These are phyloP conservation scores for Drosophila bocki DNA, from an alignment of 1,140 invertebrate genomes.

Conservation along the genomic window DNA sequence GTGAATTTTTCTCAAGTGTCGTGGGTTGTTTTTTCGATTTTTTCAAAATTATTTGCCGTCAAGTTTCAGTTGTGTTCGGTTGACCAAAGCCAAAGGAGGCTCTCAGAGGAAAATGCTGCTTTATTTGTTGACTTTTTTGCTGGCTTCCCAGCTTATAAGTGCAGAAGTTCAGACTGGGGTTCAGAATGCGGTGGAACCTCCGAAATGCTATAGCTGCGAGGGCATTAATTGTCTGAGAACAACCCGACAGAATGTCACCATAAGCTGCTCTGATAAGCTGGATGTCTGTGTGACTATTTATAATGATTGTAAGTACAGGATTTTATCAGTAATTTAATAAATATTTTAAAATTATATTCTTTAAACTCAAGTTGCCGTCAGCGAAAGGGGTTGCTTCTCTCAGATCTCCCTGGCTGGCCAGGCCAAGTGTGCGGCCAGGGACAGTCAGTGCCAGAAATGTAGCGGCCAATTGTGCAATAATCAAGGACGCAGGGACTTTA, in stretches of 20 bases:
- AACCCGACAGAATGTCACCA: conserved; percentile 47
- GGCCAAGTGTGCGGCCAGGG: conserved; percentile 41
- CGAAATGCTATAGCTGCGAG: conserved; percentile 68
- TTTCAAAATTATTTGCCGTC: conserved; percentile 20
- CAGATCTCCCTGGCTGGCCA: conserved; percentile 46
- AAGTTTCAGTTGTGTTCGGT: conserved; percentile 30
- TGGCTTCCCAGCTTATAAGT: conserved; percentile 5
- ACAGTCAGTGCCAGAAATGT: conserved; percentile 67
- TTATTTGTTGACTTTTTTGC: conserved; percentile 10
- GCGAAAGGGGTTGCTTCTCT: conserved; percentile 65
- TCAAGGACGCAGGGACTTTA: conserved; percentile 65
- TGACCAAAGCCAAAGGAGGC: conserved; percentile 23
- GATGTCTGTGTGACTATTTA: conserved; percentile 78
- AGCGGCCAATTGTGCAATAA: conserved; percentile 71
- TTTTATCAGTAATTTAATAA: background rate
- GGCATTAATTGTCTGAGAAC: conserved; percentile 74
- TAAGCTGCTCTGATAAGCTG: conserved; percentile 58
- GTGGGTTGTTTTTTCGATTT: conserved; percentile 15
- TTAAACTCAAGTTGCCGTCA: conserved; percentile 59
- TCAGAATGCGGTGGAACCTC: conserved; percentile 23
- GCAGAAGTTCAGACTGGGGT: background rate
- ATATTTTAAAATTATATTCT: background rate
- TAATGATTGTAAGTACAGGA: conserved; percentile 60
- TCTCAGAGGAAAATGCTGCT: conserved; percentile 18
- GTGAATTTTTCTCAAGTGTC: conserved; percentile 48